Conservation (phyloP, 2,113 vertebrate species). For the Lepus americanus region DNA sequence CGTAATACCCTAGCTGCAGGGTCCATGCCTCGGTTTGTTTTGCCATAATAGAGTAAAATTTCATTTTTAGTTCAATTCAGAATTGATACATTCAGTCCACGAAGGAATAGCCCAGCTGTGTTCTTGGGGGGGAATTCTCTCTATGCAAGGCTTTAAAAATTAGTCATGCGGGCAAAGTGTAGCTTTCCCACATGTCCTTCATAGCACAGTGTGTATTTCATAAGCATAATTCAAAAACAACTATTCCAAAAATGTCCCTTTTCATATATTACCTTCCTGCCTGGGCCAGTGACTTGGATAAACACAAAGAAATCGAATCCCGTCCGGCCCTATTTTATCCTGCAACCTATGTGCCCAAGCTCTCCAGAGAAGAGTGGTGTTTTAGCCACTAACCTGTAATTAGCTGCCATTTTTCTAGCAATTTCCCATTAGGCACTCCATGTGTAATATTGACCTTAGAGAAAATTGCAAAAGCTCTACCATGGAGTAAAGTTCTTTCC, state of each 20-base stretch:
- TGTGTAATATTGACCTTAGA: background rate
- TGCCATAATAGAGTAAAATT: constrained; percentile 63
- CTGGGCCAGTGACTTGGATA: constrained; percentile 74
- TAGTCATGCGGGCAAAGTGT: constrained; percentile 79
- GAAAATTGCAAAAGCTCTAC: constrained; percentile 9
- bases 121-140: constrained; percentile 73
- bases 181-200: constrained; percentile 81
- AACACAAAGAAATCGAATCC: constrained; percentile 81
- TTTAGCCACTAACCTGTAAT: constrained; percentile 70
- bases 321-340: constrained; percentile 51
- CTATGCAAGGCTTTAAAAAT: constrained; percentile 81
- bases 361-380: constrained; percentile 72
- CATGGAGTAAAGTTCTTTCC: background rate
- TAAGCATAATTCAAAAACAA: constrained; percentile 75
- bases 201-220: constrained; percentile 61
- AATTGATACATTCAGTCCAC: constrained; percentile 77
- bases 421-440: constrained; percentile 32
- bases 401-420: constrained; percentile 59
- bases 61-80: constrained; percentile 70
- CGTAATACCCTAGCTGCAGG: constrained; percentile 18
- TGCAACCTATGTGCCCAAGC: constrained; percentile 54
- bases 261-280: constrained; percentile 76
- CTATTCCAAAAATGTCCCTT: constrained; percentile 81
- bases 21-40: constrained; percentile 45
- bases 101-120: constrained; percentile 80